A percentile compares a stretch with the other conserved stretches of the same genome.
Evolutionary conservation across 2,888 invertebrate genomes (phyloP).

Genomic region (Microplitis deprimator): DNA sequence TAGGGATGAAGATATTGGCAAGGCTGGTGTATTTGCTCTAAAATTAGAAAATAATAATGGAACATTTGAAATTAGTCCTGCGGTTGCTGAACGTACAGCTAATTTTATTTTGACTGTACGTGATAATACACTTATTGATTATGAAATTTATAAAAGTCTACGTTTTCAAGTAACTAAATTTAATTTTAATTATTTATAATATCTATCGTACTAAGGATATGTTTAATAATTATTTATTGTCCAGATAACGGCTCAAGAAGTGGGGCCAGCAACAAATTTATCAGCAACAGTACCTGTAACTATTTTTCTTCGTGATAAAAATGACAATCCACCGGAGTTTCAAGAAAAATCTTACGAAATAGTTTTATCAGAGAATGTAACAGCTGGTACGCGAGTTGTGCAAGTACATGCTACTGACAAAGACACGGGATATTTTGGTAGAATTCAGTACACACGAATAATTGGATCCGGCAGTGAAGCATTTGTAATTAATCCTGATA

Average conservation of each 20-base stretch:
- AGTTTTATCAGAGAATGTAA: slow-evolving; percentile 85
- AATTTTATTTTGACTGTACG: slow-evolving; percentile 88
- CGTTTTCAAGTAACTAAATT: slow-evolving; percentile 77
- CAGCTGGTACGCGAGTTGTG: slow-evolving; percentile 80
- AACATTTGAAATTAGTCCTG: slow-evolving; percentile 90
- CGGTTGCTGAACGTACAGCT: slow-evolving; percentile 83
- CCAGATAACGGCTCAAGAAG: slow-evolving; percentile 85
- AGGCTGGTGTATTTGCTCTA: slow-evolving; percentile 86
- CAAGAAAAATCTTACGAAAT: slow-evolving; percentile 81
- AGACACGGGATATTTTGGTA: slow-evolving; percentile 85
- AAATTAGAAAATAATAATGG: slow-evolving; percentile 85
- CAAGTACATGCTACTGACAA: slow-evolving; percentile 86
- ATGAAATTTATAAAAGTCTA: slow-evolving; percentile 84
- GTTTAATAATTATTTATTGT: background rate
- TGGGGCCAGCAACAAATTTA: slow-evolving; percentile 83
- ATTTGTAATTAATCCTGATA: slow-evolving; percentile 82
- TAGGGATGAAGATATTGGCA: slow-evolving; percentile 85
- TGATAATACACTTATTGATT: slow-evolving; percentile 87
- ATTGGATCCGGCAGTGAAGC: slow-evolving; percentile 85
- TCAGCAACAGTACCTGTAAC: slow-evolving; percentile 83
- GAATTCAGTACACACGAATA: slow-evolving; percentile 84
- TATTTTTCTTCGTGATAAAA: slow-evolving; percentile 87
- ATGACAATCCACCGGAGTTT: slow-evolving; percentile 91
- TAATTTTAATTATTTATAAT: background rate
- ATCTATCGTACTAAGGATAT: background rate